These are phyloP conservation scores for Neogobius melanostomus DNA, from an alignment of 2,113 vertebrate species.

Conservation along the genomic window DNA sequence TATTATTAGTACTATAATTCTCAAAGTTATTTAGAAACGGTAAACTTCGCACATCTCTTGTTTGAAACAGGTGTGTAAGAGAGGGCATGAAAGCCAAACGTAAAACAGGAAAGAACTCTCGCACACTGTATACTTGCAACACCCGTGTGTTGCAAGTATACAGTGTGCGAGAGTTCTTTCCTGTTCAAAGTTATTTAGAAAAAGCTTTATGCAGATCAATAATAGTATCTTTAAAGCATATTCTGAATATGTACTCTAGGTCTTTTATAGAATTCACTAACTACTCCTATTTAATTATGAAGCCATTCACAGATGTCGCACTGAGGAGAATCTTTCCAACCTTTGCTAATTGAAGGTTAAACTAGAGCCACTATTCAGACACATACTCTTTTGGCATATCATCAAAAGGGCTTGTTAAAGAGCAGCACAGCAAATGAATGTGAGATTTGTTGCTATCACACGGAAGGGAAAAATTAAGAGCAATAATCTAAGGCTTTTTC, in stretches of 20 bases:
- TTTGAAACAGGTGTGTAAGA: no score
- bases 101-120: no score
- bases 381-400: slow-evolving; percentile 23
- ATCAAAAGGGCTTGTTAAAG: slow-evolving; percentile 24
- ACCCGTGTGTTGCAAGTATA: no score
- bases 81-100: no score
- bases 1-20: no score
- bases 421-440: slow-evolving; percentile 12
- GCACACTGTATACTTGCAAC: no score
- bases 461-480: background rate
- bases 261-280: background rate
- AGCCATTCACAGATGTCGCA: slow-evolving; percentile 5
- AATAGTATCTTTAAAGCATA: background rate
- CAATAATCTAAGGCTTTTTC: slow-evolving; percentile 27
- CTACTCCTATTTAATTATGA: slow-evolving; percentile 1
- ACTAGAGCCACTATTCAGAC: slow-evolving; percentile 32
- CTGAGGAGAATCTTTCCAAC: slow-evolving; percentile 30
- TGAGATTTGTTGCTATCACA: slow-evolving; percentile 8
- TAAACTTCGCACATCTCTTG: no score
- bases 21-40: no score
- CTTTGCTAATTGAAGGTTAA: slow-evolving; percentile 40
- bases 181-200: no score
- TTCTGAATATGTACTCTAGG: background rate
- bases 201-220: background rate
- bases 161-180: no score